Evolutionary conservation across 2,888 invertebrate genomes (phyloP).

Genomic region (Apamea epomidion): DNA sequence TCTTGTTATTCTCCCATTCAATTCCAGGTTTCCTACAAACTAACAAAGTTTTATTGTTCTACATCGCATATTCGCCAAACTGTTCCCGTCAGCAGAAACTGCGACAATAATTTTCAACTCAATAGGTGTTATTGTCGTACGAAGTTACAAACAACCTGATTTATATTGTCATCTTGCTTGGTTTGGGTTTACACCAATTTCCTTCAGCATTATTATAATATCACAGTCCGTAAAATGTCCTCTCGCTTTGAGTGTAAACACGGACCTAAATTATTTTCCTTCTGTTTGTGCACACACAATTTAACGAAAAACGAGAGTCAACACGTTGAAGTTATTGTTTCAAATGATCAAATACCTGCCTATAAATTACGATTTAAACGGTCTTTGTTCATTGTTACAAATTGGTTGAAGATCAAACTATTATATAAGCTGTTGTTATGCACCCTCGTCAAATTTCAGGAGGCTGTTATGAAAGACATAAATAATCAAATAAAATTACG

Average conservation of each 20-base stretch:
- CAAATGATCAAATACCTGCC: background rate
- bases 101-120: conserved; percentile 39
- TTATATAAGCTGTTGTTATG: no score
- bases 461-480: no score
- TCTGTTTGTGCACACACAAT: background rate
- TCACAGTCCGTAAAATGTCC: background rate
- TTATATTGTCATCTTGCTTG: conserved; percentile 24
- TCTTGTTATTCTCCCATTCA: background rate
- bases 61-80: conserved; percentile 19
- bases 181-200: conserved; percentile 29
- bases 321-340: background rate
- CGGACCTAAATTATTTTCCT: no score
- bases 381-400: background rate
- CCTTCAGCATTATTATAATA: background rate
- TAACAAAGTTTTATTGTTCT: conserved; percentile 35
- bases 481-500: no score
- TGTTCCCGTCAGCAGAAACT: conserved; percentile 20
- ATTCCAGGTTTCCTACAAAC: conserved; percentile 12
- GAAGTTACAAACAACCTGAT: conserved; percentile 43
- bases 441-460: no score
- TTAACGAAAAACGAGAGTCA: background rate
- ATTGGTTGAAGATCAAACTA: background rate
- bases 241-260: background rate
- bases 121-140: conserved; percentile 40
- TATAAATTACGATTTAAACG: background rate